Conservation (phyloP, 2,888 invertebrate genomes). For the Heteropelma amictum region DNA sequence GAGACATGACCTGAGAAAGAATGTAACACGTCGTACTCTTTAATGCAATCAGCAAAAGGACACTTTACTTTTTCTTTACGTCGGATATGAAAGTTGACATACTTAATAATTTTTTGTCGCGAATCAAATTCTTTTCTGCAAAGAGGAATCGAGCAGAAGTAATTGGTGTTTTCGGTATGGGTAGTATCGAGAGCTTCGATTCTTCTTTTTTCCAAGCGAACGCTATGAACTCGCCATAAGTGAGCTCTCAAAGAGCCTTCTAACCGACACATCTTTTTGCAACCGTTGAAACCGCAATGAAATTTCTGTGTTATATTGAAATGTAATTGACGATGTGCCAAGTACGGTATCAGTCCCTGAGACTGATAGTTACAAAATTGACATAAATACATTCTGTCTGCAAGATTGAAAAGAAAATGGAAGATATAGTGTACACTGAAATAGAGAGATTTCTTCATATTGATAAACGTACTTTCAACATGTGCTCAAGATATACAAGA, state of each 20-base stretch:
- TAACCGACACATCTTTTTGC: not conserved
- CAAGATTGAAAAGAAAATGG: not conserved
- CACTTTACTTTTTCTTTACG: not conserved
- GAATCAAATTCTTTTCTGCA: not conserved
- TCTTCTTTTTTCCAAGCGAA: not conserved
- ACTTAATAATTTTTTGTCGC: not conserved
- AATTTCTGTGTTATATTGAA: not conserved
- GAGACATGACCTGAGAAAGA: not conserved
- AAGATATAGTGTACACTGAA: not conserved
- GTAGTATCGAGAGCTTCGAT: not conserved
- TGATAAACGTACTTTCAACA: not conserved
- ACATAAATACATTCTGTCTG: slow-evolving; percentile 27
- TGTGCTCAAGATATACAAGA: no score
- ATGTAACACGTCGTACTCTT: not conserved
- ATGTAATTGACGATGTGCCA: not conserved
- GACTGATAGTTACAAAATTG: not conserved
- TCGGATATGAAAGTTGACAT: not conserved
- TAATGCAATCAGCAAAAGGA: not conserved
- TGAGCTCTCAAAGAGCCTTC: not conserved
- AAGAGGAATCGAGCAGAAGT: not conserved
- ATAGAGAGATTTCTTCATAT: slow-evolving; percentile 1
- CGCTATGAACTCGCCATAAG: not conserved
- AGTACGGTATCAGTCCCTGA: not conserved
- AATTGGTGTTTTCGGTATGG: not conserved
- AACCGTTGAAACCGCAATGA: not conserved